These are phyloP conservation scores for Tachypleus tridentatus DNA, from an alignment of 1,140 invertebrate species.

Conservation along the genomic window DNA sequence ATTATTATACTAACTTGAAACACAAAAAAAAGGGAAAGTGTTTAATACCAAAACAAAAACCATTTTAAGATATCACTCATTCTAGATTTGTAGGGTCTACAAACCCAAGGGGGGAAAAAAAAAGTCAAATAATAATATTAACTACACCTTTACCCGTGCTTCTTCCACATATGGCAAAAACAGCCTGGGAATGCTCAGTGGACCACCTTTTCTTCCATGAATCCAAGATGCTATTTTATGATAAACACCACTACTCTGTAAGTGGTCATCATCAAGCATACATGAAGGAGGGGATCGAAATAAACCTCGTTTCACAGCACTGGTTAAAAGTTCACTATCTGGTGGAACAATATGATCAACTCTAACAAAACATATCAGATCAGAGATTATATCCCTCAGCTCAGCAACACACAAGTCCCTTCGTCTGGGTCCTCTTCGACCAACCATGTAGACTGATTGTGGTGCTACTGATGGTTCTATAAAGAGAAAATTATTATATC, in stretches of 20 bases:
- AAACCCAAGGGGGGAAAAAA: not conserved
- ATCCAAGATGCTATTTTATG: conserved; percentile 50
- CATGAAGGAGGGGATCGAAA: conserved; percentile 72
- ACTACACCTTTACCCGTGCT: conserved; percentile 50
- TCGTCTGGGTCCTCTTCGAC: conserved; percentile 71
- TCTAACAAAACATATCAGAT: conserved; percentile 64
- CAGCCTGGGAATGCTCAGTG: conserved; percentile 70
- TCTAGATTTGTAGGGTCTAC: conserved; percentile 8
- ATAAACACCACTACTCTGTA: conserved; percentile 8
- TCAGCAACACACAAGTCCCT: conserved; percentile 74
- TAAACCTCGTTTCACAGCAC: conserved; percentile 63
- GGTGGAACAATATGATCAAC: conserved; percentile 80
- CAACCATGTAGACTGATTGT: conserved; percentile 79
- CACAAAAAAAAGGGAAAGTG: too few species aligned
- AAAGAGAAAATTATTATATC: conserved; percentile 21
- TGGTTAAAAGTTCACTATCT: conserved; percentile 64
- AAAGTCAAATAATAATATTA: too few species aligned
- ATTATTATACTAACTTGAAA: too few species aligned
- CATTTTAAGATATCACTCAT: too few species aligned
- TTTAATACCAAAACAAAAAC: too few species aligned
- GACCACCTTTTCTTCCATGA: conserved; percentile 53
- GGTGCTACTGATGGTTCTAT: conserved; percentile 79
- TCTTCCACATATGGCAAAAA: conserved; percentile 92
- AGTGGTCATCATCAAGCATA: conserved; percentile 54
- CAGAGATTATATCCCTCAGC: conserved; percentile 68